Conservation (phyloP, 2,888 invertebrate genomes). For the Chloroclystis v-ata region DNA sequence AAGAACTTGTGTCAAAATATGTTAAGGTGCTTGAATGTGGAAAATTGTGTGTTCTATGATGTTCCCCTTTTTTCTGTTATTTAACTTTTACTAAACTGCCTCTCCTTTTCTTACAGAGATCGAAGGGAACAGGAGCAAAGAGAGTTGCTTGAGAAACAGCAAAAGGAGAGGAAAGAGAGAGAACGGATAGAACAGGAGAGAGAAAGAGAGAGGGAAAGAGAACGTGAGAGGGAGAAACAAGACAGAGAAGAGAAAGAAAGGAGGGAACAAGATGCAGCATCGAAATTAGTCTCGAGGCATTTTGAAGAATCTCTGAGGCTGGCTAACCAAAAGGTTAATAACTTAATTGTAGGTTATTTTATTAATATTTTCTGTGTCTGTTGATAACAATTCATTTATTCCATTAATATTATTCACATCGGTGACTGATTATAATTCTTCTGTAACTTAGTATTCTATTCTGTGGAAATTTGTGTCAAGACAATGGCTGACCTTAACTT, state of each 20-base stretch:
- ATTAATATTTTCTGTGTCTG: background rate
- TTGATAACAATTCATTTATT: background rate
- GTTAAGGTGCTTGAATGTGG: too few relatives aligned
- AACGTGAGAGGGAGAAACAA: constrained; percentile 72
- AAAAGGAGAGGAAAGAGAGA: constrained; percentile 80
- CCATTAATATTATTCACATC: background rate
- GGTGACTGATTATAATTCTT: too few relatives aligned
- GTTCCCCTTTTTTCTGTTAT: background rate
- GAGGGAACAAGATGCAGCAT: constrained; percentile 84
- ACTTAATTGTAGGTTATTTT: constrained; percentile 41
- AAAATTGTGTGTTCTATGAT: too few relatives aligned
- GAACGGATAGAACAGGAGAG: constrained; percentile 81
- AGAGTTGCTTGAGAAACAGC: constrained; percentile 82
- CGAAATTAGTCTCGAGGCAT: constrained; percentile 90
- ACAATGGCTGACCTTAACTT: background rate
- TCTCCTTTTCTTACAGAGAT: constrained; percentile 57
- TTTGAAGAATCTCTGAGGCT: constrained; percentile 91
- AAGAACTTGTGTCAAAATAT: too few relatives aligned
- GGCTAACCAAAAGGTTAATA: constrained; percentile 83
- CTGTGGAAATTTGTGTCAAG: background rate
- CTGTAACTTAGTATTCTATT: too few relatives aligned
- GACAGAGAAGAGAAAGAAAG: constrained; percentile 76
- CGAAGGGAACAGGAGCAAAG: constrained; percentile 74
- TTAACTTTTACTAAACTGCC: constrained; percentile 6
- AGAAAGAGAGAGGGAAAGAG: constrained; percentile 75